Evolutionary conservation across 2,113 vertebrate species (phyloP).

Genomic region (Oreochromis niloticus): DNA sequence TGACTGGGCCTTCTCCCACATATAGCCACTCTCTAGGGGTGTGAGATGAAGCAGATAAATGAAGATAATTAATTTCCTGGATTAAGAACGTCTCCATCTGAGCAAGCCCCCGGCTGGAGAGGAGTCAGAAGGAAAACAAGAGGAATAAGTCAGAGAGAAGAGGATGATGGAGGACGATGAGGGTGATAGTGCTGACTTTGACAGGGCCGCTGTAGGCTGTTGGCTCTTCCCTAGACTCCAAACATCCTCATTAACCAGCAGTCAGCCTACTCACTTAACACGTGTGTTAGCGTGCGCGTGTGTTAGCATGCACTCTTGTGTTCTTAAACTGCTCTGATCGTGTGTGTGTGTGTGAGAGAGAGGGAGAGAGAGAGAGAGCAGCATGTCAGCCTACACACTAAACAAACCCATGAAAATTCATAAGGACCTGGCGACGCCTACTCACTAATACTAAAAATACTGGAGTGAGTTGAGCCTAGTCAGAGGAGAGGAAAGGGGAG

Average conservation of each 20-base stretch:
- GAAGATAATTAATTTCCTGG: conserved; percentile 56
- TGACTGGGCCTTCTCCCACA: background rate
- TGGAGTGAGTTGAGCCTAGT: conserved; percentile 65
- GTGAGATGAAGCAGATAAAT: conserved; percentile 56
- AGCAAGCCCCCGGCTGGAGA: conserved; percentile 21
- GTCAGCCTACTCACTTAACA: conserved; percentile 58
- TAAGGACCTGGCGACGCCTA: conserved; percentile 68
- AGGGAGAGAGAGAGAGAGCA: conserved; percentile 18
- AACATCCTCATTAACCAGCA: conserved; percentile 63
- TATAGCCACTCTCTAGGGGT: conserved; percentile 10
- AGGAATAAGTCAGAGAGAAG: background rate
- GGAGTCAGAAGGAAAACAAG: conserved; percentile 14
- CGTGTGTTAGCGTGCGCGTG: conserved; percentile 2
- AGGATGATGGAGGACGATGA: conserved; percentile 35
- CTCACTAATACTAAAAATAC: conserved; percentile 72
- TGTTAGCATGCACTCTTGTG: conserved; percentile 33
- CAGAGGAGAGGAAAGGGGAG: conserved; percentile 53
- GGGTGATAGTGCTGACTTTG: conserved; percentile 34
- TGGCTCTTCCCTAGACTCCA: conserved; percentile 51
- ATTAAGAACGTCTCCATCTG: conserved; percentile 47
- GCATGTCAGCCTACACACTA: conserved; percentile 67
- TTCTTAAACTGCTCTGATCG: conserved; percentile 43
- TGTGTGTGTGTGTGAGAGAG: background rate
- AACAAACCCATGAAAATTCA: conserved; percentile 76
- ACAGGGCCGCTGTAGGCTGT: conserved; percentile 57